Conservation (phyloP, 2,888 invertebrate genomes). For the Sinelater perroti region DNA sequence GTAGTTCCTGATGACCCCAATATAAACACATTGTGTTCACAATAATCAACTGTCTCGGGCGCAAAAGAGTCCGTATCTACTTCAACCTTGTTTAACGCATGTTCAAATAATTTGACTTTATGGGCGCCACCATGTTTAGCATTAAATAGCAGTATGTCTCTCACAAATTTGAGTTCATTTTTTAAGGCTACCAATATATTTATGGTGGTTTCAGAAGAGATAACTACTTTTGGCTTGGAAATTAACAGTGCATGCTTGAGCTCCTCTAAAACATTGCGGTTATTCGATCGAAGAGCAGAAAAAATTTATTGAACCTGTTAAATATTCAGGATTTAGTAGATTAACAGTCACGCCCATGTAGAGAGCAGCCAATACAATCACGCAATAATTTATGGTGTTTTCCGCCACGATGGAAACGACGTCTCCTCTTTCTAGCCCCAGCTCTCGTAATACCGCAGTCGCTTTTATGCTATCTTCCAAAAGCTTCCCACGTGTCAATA, state of each 20-base stretch:
- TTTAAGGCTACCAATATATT: constrained; percentile 65
- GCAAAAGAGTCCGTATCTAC: constrained; percentile 57
- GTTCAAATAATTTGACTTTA: constrained; percentile 63
- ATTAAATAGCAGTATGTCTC: constrained; percentile 66
- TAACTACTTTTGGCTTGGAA: constrained; percentile 72
- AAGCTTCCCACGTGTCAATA: constrained; percentile 43
- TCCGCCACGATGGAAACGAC: constrained; percentile 48
- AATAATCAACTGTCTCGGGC: constrained; percentile 60
- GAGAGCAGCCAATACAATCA: constrained; percentile 47
- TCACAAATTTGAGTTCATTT: constrained; percentile 61
- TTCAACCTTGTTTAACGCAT: constrained; percentile 46
- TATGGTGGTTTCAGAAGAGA: constrained; percentile 68
- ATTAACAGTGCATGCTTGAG: constrained; percentile 67
- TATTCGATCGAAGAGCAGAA: constrained; percentile 64
- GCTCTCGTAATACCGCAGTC: constrained; percentile 44
- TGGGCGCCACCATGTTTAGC: constrained; percentile 59
- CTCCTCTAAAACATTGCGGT: constrained; percentile 61
- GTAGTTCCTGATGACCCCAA: constrained; percentile 76
- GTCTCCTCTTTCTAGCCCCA: constrained; percentile 43
- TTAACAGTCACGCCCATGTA: constrained; percentile 47
- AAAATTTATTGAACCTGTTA: constrained; percentile 31
- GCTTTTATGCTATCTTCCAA: constrained; percentile 44
- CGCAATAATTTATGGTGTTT: constrained; percentile 48
- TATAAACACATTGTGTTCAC: constrained; percentile 58
- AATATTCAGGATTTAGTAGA: constrained; percentile 49